Conservation (phyloP, 2,888 invertebrate species). For the Allophyes oxyacanthae region DNA sequence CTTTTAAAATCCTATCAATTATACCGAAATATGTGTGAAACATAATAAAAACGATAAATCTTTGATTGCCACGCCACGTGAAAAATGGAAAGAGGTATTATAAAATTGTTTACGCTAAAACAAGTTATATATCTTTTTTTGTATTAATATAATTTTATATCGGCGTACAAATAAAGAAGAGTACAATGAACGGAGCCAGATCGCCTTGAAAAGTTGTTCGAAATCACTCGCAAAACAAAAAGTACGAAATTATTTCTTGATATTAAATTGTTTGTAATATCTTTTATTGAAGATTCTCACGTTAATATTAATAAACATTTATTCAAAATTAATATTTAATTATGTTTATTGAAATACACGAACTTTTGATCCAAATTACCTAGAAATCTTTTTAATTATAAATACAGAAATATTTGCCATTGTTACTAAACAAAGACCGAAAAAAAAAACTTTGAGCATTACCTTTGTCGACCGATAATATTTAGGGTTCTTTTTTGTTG, state of each 20-base stretch:
- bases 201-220: conserved; percentile 81
- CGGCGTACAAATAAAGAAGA: conserved; percentile 69
- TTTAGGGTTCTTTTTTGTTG: conserved; percentile 88
- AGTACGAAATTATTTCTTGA: conserved; percentile 54
- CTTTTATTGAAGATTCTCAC: conserved; percentile 8
- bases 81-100: conserved; percentile 41
- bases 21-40: conserved; percentile 29
- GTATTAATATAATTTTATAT: conserved; percentile 63
- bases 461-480: conserved; percentile 74
- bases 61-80: conserved; percentile 50
- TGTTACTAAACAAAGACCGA: conserved; percentile 2
- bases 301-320: conserved; percentile 5
- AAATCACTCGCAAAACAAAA: conserved; percentile 64
- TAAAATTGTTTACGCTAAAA: conserved; percentile 58
- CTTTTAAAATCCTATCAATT: conserved; percentile 26
- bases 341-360: background rate
- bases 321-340: conserved; percentile 4
- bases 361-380: background rate
- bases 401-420: too few species aligned
- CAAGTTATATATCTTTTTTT: conserved; percentile 59
- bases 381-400: background rate
- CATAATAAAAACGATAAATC: conserved; percentile 36
- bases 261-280: conserved; percentile 31
- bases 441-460: conserved; percentile 76
- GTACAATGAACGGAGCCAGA: conserved; percentile 83